Evolutionary conservation across 2,113 vertebrate genomes (phyloP).

Genomic region (Riparia riparia): DNA sequence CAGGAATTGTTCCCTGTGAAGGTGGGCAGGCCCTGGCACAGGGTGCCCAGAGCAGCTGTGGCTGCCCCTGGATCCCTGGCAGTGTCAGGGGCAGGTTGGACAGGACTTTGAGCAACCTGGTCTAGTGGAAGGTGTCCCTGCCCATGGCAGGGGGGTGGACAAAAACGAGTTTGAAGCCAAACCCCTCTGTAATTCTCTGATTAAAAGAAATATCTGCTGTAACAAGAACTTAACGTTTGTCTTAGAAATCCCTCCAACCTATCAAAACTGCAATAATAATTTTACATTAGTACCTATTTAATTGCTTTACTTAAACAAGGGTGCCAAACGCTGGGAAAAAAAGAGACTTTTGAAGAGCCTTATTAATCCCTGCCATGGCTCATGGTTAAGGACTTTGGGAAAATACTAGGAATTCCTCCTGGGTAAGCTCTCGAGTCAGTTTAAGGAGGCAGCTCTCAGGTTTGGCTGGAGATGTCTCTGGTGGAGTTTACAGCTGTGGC

Average conservation of each 20-base stretch:
- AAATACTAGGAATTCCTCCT: neutral
- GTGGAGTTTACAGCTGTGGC: neutral
- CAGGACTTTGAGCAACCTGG: neutral
- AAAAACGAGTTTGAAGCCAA: neutral
- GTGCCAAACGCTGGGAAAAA: neutral
- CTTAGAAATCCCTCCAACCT: neutral
- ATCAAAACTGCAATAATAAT: neutral
- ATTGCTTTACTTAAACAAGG: neutral
- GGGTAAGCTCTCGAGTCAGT: neutral
- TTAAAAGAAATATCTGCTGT: neutral
- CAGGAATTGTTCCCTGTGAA: neutral
- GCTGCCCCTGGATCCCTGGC: neutral
- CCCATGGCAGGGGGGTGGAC: neutral
- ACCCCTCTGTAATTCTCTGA: neutral
- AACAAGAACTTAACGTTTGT: neutral
- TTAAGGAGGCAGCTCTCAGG: accelerated
- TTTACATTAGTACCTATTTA: neutral
- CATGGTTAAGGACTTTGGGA: neutral
- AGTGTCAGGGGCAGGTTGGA: neutral
- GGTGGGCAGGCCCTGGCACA: neutral
- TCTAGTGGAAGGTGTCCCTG: accelerated
- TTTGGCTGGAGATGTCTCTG: neutral
- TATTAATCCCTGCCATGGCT: neutral
- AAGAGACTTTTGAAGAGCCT: neutral
- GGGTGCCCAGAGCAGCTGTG: neutral